These are phyloP conservation scores for Aphis craccivora DNA, from an alignment of 1,140 invertebrate species.

Conservation along the genomic window DNA sequence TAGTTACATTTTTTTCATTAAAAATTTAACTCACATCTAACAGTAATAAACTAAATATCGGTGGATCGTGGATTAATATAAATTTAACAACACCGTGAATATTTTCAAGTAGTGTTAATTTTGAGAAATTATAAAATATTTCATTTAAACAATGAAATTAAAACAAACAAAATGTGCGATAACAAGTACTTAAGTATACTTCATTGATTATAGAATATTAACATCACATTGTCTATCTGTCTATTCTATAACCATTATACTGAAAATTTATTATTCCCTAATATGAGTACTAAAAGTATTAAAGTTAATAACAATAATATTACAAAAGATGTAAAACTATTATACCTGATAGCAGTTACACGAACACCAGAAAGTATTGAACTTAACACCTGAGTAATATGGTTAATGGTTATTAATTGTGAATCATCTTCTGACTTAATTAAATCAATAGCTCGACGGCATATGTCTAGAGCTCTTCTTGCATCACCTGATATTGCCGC, in stretches of 20 bases:
- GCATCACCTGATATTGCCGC: constrained; percentile 97
- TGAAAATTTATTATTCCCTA: not conserved
- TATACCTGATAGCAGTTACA: constrained; percentile 79
- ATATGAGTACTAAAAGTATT: not conserved
- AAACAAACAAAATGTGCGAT: too few relatives aligned
- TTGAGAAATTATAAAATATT: too few relatives aligned
- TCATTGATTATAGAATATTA: too few relatives aligned
- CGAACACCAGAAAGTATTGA: constrained; percentile 91
- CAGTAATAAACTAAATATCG: not conserved
- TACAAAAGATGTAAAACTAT: not conserved
- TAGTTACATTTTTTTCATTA: not conserved
- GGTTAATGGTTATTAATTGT: constrained; percentile 72
- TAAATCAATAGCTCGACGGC: constrained; percentile 87
- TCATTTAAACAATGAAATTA: too few relatives aligned
- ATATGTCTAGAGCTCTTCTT: constrained; percentile 91
- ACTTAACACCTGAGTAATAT: constrained; percentile 82
- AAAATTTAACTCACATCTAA: not conserved
- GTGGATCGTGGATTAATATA: not conserved
- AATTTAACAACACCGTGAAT: not conserved
- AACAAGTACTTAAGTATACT: too few relatives aligned
- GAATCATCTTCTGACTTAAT: constrained; percentile 68
- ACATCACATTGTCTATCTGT: too few relatives aligned
- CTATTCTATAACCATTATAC: too few relatives aligned
- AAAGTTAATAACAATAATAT: not conserved
- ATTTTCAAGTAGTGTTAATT: too few relatives aligned